Base-by-base conservation (phyloP, 2,113 vertebrate genomes). In the Thamnaconus septentrionalis region DNA sequence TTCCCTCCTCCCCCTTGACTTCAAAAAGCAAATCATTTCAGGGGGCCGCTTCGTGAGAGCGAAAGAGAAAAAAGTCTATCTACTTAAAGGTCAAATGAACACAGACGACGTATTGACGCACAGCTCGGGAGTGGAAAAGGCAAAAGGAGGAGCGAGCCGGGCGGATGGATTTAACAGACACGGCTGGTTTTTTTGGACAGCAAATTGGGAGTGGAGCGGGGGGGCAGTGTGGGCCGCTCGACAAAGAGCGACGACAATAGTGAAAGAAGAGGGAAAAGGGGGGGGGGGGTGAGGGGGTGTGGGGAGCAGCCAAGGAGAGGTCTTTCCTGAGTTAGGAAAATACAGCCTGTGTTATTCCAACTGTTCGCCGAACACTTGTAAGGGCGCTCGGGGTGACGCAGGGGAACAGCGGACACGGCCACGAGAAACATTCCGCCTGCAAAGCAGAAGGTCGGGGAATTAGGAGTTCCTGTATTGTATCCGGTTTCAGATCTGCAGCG, bases 11-110 rank as follows among this genome's bases (percentile, higher is more conserved):
- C 41, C 55, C 59, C 60, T 68, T 68, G 45, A 50, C 65, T 80
- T 86, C 78, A 91, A 89, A 92, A 90, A 90, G 85, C 49, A 31
- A 31, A 31, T 31, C 18, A 31, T 31, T 31, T 31, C 18, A 31
- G 18, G 18, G 18, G 18, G 18, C 18, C 18, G 18, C 18, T 31
- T 31, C 18, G 2, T 31, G 18, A 31, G 18, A 31, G 18, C 1
- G 18, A 31, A 31, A 31, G 18, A 31, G 18, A 31, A 86, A 84
- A 86, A 87, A 85, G 87, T 89, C 83, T 71, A 65, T 83, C 87
- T 91, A 91, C 91, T 92, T 91, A 91, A 92, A 91, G 90, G 76
- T 80, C 75, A 81, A 85, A 82, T 58, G 80, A 83, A 83, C 88
- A 91, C 18, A 31, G 18, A 31, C 18, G 65, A 72, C 51, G 86